These are phyloP conservation scores for Heliconius hewitsoni DNA, from an alignment of 1,140 invertebrate genomes.

Conservation along the genomic window DNA sequence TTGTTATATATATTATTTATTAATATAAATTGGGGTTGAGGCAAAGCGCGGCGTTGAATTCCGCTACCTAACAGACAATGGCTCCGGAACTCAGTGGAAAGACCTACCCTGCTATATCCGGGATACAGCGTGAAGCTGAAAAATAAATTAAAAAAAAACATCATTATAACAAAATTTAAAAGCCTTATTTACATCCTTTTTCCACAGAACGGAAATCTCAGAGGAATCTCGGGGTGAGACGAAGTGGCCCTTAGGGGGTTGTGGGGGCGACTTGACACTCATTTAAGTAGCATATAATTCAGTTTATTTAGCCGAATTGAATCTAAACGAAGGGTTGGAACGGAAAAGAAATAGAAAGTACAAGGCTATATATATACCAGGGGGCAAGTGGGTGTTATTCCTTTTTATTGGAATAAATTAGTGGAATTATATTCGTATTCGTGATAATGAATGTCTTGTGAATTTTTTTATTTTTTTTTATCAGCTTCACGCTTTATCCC, in stretches of 20 bases:
- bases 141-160: background rate
- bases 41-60: too few relatives aligned
- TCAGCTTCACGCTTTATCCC: too few relatives aligned
- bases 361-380: constrained; percentile 28
- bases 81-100: too few relatives aligned
- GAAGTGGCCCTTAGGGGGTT: constrained; percentile 62
- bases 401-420: constrained; percentile 76
- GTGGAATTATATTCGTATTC: constrained; percentile 61
- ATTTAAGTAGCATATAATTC: constrained; percentile 80
- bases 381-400: constrained; percentile 35
- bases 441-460: constrained; percentile 70
- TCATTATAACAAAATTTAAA: constrained; percentile 15
- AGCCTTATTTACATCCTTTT: constrained; percentile 33
- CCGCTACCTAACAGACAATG: too few relatives aligned
- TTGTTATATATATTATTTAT: too few relatives aligned
- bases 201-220: constrained; percentile 36
- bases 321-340: constrained; percentile 71
- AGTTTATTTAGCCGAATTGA: constrained; percentile 80
- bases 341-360: constrained; percentile 50
- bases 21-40: too few relatives aligned
- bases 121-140: background rate
- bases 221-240: constrained; percentile 64
- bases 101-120: too few relatives aligned
- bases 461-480: constrained; percentile 12
- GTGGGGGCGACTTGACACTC: constrained; percentile 68